A percentile compares a stretch with the other conserved stretches of the same genome.
Evolutionary conservation across 2,797 vertebrate genomes (phyloP).

Genomic region (Acanthopagrus latus): DNA sequence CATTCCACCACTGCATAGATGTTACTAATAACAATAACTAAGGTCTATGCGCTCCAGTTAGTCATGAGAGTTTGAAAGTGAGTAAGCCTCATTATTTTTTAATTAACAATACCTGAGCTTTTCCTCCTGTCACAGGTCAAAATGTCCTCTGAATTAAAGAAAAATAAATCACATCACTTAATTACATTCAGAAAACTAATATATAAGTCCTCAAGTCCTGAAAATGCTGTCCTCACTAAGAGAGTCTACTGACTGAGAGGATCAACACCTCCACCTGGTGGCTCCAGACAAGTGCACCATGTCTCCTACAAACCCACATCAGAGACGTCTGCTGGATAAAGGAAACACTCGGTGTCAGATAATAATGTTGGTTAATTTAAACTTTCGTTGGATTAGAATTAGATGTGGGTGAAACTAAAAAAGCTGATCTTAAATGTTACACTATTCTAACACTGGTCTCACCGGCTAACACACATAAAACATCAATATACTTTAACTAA

Average conservation of each 20-base stretch:
- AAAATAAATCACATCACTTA: neutral
- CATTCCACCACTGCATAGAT: neutral
- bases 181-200: neutral
- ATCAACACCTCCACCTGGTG: conserved; percentile 62
- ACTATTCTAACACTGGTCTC: neutral
- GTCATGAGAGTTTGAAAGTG: neutral
- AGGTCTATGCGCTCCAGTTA: neutral
- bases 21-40: neutral
- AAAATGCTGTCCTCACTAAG: neutral
- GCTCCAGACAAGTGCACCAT: conserved; percentile 1
- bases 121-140: neutral
- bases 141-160: neutral
- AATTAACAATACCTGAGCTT: neutral
- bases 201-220: neutral
- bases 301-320: no score
- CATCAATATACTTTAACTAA: neutral
- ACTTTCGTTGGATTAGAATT: neutral
- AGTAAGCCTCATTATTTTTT: neutral
- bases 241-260: neutral
- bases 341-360: neutral
- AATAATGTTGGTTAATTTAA: neutral
- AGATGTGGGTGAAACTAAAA: neutral
- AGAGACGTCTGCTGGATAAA: neutral
- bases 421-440: neutral
- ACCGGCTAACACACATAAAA: neutral